Evolutionary conservation across 1,140 invertebrate genomes (phyloP).

Genomic region (Gonioctena quinquepunctata): DNA sequence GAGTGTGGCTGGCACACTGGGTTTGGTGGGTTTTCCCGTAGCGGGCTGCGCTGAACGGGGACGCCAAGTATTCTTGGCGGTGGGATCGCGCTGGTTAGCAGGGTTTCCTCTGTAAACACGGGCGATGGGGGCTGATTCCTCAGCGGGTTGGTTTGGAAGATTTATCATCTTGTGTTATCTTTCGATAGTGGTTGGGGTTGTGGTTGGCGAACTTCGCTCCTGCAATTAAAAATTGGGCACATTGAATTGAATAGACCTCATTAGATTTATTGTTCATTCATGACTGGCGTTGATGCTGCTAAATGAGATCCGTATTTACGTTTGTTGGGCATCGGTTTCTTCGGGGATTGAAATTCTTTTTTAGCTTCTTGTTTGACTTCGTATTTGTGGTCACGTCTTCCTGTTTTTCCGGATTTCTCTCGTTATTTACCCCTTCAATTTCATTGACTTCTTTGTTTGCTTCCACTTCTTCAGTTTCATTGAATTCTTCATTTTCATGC

Average conservation of each 20-base stretch:
- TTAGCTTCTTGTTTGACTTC: not conserved
- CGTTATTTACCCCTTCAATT: not conserved
- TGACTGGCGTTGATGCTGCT: not conserved
- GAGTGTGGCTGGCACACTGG: not conserved
- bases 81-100: too few relatives aligned
- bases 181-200: too few relatives aligned
- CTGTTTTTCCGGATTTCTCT: not conserved
- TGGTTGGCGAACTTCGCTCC: too few relatives aligned
- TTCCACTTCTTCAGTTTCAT: too few relatives aligned
- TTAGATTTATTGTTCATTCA: not conserved
- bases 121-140: too few relatives aligned
- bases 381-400: not conserved
- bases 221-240: too few relatives aligned
- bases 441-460: not conserved
- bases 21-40: not conserved
- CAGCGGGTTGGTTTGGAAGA: too few relatives aligned
- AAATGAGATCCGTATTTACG: not conserved
- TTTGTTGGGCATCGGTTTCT: not conserved
- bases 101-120: too few relatives aligned
- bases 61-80: too few relatives aligned
- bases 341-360: not conserved
- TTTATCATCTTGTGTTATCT: too few relatives aligned
- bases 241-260: not conserved
- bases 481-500: too few relatives aligned
- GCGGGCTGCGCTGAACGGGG: too few relatives aligned